Evolutionary conservation across 2,888 invertebrate genomes (phyloP), one percentile per base, ranked within the genome.

Genomic region (Danaus chrysippus): DNA sequence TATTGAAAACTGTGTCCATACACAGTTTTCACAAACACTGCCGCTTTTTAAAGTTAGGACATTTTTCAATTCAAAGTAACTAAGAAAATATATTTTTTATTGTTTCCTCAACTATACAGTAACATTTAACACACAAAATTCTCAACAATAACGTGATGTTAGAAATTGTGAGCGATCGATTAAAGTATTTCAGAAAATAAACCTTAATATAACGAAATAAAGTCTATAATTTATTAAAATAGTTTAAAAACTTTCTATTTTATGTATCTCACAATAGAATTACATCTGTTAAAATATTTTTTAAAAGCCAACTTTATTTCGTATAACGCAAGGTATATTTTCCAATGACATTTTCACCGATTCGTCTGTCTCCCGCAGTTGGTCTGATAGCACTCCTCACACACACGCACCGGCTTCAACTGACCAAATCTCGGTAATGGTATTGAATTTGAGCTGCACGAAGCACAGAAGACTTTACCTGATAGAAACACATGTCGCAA

Each of bases 341-440:
- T 49, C 42, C 59, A 49, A 23, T 19, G 42, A 54, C 54, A 41
- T 44, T 76, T 78, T 83, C 82, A 83, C 82, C 83, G 79, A 13
- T 71, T 59, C 11, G 64, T 62, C 44, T 71, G 74, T 10, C 80
- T 73, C 1, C 82, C 74, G 63, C 82, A 79, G 63, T 69, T 78
- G 10, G 72, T 68, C 9, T 76, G 77, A 82, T 95, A 96, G 87
- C 97, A 97, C 74, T 95, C 94, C 79, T 97, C 96, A 87, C 98
- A 99, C 44, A 99, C 98, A 46, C 98, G 94, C 5, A 98, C 98
- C 8, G 98, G 98, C 81, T 97, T 98, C 71, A 94, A 91, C 76
- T 98, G 96, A 1, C 98, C 98, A 86, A 94, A 98, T 78, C 97
- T 96, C 11, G 98, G 98, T 73, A 99, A 89, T 23, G 98, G 97